Evolutionary conservation across 2,888 invertebrate species (phyloP).

Genomic region (Matsumyia berberina): DNA sequence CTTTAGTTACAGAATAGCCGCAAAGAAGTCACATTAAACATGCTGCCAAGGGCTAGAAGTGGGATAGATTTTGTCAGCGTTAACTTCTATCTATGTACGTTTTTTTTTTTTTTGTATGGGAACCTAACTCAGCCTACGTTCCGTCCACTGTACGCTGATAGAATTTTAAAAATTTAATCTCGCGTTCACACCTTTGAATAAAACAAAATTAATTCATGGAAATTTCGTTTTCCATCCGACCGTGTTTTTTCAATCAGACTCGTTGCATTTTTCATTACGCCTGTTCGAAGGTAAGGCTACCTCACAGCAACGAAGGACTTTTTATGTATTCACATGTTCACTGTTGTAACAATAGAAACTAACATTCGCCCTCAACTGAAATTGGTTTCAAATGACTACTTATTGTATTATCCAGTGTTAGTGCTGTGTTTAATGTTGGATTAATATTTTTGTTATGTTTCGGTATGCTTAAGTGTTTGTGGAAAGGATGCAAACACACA

Average conservation of each 20-base stretch:
- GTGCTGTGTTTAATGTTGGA: slow-evolving; percentile 33
- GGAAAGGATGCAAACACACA: slow-evolving; percentile 46
- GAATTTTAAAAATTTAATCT: slow-evolving; percentile 15
- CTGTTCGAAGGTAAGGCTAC: slow-evolving; percentile 3
- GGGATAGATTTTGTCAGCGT: too few relatives aligned
- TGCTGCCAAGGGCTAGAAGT: too few relatives aligned
- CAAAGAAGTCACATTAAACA: background rate
- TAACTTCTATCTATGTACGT: too few relatives aligned
- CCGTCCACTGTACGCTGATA: background rate
- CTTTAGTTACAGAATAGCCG: background rate
- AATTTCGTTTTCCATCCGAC: slow-evolving; percentile 20
- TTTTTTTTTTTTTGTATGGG: too few relatives aligned
- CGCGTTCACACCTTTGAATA: slow-evolving; percentile 39
- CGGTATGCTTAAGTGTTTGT: background rate
- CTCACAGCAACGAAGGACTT: slow-evolving; percentile 16
- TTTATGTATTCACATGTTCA: slow-evolving; percentile 10
- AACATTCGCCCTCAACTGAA: background rate
- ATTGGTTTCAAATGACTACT: slow-evolving; percentile 43
- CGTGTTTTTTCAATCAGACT: slow-evolving; percentile 54
- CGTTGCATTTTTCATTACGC: slow-evolving; percentile 43
- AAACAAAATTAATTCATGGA: slow-evolving; percentile 43
- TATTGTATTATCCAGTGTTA: slow-evolving; percentile 48
- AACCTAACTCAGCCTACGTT: too few relatives aligned
- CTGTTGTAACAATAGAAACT: slow-evolving; percentile 27
- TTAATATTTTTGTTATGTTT: slow-evolving; percentile 3